Evolutionary conservation across 2,888 invertebrate species (phyloP).

Genomic region (Linnaemya tessellans): DNA sequence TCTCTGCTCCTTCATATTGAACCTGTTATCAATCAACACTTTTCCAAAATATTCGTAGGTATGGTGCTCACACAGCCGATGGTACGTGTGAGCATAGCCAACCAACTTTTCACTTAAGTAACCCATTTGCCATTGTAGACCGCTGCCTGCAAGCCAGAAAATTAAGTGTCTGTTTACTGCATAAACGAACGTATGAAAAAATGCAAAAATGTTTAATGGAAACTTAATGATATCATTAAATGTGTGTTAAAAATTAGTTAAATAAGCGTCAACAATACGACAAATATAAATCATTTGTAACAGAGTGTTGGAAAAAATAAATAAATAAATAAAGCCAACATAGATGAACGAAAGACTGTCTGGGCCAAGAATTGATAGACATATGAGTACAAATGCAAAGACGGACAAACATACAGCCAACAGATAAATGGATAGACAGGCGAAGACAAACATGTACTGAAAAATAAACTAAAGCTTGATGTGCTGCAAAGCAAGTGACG

Average conservation of each 20-base stretch:
- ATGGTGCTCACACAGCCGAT: constrained; percentile 8
- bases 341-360: constrained; percentile 29
- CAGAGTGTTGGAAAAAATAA: constrained; percentile 55
- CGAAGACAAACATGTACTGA: constrained; percentile 37
- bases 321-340: constrained; percentile 11
- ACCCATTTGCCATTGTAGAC: not conserved
- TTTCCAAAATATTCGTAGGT: constrained; percentile 44
- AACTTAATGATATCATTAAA: constrained; percentile 72
- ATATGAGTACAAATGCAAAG: constrained; percentile 42
- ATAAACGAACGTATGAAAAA: constrained; percentile 3
- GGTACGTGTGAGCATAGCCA: not conserved
- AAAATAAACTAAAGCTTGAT: constrained; percentile 47
- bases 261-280: constrained; percentile 71
- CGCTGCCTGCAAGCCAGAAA: not conserved
- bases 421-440: constrained; percentile 56
- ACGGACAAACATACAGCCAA: constrained; percentile 30
- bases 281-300: constrained; percentile 72
- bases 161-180: not conserved
- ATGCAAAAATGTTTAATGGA: constrained; percentile 64
- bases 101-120: constrained; percentile 64
- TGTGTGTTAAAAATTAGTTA: constrained; percentile 74
- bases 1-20: constrained; percentile 34
- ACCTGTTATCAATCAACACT: constrained; percentile 63
- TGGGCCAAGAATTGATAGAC: constrained; percentile 51
- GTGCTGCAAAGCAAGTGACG: constrained; percentile 60